Evolutionary conservation across 2,113 vertebrate species (phyloP).

Genomic region (Zingel zingel): DNA sequence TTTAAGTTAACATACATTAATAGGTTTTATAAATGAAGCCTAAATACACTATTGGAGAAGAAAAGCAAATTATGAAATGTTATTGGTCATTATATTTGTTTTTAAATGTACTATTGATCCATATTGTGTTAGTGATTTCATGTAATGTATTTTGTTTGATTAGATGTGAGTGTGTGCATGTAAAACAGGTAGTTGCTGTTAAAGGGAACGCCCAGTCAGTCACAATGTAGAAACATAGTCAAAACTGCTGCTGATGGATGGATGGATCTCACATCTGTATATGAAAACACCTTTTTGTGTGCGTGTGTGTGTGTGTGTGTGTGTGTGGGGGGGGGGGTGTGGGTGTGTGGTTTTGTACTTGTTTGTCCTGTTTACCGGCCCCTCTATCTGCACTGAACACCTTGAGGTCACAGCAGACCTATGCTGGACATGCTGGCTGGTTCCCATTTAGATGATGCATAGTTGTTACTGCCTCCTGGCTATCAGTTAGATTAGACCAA

Average conservation of each 20-base stretch:
- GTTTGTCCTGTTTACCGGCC: slow-evolving; percentile 26
- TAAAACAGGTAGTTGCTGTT: neutral
- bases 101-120: neutral
- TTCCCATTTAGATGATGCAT: slow-evolving; percentile 81
- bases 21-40: neutral
- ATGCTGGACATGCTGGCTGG: slow-evolving; percentile 58
- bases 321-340: neutral
- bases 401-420: slow-evolving; percentile 76
- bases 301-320: neutral
- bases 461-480: slow-evolving; percentile 80
- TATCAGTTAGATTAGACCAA: slow-evolving; percentile 82
- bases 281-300: slow-evolving; percentile 4
- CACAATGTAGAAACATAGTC: neutral
- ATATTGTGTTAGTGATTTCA: neutral
- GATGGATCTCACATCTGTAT: neutral
- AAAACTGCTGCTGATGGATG: neutral
- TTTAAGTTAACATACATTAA: neutral
- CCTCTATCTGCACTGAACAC: slow-evolving; percentile 79
- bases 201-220: neutral
- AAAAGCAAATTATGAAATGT: neutral
- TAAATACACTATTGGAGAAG: neutral
- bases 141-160: neutral
- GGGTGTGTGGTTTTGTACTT: slow-evolving; percentile 25
- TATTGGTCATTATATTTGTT: neutral
- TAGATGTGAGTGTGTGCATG: neutral